Evolutionary conservation across 2,797 vertebrate species (phyloP).

Genomic region (Salmo trutta): DNA sequence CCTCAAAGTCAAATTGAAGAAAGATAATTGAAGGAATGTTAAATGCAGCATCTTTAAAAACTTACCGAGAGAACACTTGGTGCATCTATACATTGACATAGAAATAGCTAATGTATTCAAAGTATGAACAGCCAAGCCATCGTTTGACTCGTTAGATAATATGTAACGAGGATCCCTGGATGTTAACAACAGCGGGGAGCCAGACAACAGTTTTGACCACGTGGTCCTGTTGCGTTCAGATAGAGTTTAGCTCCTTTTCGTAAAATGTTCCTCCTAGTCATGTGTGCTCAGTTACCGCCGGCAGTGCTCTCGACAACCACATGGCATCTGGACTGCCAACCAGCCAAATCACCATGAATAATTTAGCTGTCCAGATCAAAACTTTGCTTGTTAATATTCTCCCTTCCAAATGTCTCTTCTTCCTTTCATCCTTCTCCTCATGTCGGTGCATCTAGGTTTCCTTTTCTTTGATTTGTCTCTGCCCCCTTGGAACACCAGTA

Average conservation of each 20-base stretch:
- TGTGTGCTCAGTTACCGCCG: slow-evolving; percentile 18
- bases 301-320: slow-evolving; percentile 18
- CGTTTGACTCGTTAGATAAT: not conserved
- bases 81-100: no score
- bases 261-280: not conserved
- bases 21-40: slow-evolving; percentile 21
- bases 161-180: not conserved
- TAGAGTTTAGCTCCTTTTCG: not conserved
- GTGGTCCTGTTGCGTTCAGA: not conserved
- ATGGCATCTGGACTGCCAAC: slow-evolving; percentile 30
- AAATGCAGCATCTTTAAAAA: not conserved
- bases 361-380: slow-evolving; percentile 27
- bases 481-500: not conserved
- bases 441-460: not conserved
- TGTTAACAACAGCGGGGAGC: not conserved
- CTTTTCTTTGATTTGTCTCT: not conserved
- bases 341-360: slow-evolving; percentile 40
- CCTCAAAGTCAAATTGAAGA: slow-evolving; percentile 30
- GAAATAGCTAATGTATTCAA: no score
- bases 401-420: not conserved
- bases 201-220: not conserved
- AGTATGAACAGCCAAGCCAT: not conserved
- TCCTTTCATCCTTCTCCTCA: not conserved
- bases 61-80: not conserved
- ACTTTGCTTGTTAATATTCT: slow-evolving; percentile 15